Conservation (phyloP, 2,113 vertebrate species). For the Myrmophylax atrothorax region DNA sequence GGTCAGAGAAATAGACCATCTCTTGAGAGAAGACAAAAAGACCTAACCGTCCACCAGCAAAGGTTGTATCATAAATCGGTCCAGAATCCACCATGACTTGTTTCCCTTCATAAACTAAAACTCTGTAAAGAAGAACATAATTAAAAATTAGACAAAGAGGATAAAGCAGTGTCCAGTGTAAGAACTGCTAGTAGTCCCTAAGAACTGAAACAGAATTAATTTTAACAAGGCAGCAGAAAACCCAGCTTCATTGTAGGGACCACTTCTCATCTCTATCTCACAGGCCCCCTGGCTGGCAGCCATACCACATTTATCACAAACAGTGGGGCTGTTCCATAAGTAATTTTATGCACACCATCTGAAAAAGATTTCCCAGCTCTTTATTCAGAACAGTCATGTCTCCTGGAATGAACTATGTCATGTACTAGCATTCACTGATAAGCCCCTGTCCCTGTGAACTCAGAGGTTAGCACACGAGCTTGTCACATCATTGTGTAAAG, state of each 20-base stretch:
- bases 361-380: conserved; percentile 44
- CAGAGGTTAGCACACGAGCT: not conserved
- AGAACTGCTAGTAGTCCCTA: not conserved
- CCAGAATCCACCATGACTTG: conserved; percentile 98
- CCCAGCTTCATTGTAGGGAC: not conserved
- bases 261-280: not conserved
- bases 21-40: conserved; percentile 99
- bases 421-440: conserved; percentile 17
- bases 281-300: not conserved
- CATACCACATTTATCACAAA: conserved; percentile 37
- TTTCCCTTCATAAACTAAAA: conserved; percentile 96
- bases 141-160: not conserved
- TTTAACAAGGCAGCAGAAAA: not conserved
- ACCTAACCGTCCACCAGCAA: conserved; percentile 92
- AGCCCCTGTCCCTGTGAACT: not conserved
- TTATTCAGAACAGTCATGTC: conserved; percentile 37
- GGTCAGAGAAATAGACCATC: conserved; percentile 97
- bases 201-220: not conserved
- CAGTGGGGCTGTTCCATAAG: not conserved
- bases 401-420: conserved; percentile 42
- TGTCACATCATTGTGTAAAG: not conserved
- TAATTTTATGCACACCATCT: conserved; percentile 38
- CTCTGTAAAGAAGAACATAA: conserved; percentile 71
- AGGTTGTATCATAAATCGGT: conserved; percentile 92
- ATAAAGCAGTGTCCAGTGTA: not conserved